Evolutionary conservation across 1,140 invertebrate species (phyloP).

Genomic region (Drosophila bocki): DNA sequence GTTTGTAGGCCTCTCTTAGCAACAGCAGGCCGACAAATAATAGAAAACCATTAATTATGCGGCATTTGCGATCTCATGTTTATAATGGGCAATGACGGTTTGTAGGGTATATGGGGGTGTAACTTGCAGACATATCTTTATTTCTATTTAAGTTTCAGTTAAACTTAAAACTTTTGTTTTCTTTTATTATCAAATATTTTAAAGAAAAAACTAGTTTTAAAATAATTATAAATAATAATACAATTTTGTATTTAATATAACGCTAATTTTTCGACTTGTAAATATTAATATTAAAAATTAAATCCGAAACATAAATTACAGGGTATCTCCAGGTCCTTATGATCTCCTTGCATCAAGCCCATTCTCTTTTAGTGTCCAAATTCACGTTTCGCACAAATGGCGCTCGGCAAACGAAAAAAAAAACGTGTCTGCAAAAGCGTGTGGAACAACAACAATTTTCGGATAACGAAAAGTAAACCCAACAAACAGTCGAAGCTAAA

Average conservation of each 20-base stretch:
- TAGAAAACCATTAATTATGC: constrained; percentile 58
- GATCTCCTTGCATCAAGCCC: background rate
- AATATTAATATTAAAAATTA: background rate
- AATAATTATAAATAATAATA: background rate
- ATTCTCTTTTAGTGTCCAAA: constrained; percentile 28
- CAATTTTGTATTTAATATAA: too few relatives aligned
- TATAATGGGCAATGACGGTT: background rate
- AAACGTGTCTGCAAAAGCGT: constrained; percentile 51
- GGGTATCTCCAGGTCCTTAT: constrained; percentile 3
- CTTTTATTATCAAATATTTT: too few relatives aligned
- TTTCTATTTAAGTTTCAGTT: too few relatives aligned
- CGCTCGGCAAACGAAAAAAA: constrained; percentile 17
- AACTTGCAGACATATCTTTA: background rate
- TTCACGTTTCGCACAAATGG: constrained; percentile 40
- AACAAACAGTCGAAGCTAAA: constrained; percentile 8
- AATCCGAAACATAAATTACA: background rate
- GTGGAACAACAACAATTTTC: constrained; percentile 31
- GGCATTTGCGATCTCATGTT: constrained; percentile 5
- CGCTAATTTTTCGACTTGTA: background rate
- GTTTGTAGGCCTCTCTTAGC: constrained; percentile 44
- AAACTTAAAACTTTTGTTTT: too few relatives aligned
- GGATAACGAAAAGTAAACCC: constrained; percentile 24
- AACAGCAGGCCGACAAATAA: constrained; percentile 62
- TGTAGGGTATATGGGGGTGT: background rate
- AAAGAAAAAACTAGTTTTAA: too few relatives aligned